Evolutionary conservation across 2,888 invertebrate species (phyloP).

Genomic region (Orthosia gracilis): DNA sequence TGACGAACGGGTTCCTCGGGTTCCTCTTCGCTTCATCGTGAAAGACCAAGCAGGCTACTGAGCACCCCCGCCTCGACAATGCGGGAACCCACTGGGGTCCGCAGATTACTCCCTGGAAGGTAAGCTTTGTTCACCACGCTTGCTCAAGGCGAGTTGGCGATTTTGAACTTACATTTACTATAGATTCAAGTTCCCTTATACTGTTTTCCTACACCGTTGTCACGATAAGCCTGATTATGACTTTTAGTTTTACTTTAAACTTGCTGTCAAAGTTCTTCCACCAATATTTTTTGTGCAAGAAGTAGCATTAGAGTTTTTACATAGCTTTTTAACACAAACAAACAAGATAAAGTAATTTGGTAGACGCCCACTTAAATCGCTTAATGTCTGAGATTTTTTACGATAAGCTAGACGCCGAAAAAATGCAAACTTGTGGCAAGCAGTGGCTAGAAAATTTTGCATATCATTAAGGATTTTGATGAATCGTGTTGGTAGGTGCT

Average conservation of each 20-base stretch:
- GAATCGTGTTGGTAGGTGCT: neutral
- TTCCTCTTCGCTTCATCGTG: too few relatives aligned
- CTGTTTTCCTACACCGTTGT: too few relatives aligned
- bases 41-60: too few relatives aligned
- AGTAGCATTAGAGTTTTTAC: conserved; percentile 15
- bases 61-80: too few relatives aligned
- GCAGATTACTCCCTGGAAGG: too few relatives aligned
- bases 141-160: too few relatives aligned
- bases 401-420: conserved; percentile 18
- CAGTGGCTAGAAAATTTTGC: conserved; percentile 5
- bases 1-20: too few relatives aligned
- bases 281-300: neutral
- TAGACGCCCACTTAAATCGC: conserved; percentile 29
- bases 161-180: too few relatives aligned
- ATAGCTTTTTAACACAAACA: neutral
- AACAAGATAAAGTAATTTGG: neutral
- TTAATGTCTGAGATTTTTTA: conserved; percentile 10
- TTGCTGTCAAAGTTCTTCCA: neutral
- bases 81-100: too few relatives aligned
- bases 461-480: conserved; percentile 1
- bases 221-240: neutral
- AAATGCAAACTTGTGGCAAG: neutral
- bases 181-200: too few relatives aligned
- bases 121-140: too few relatives aligned
- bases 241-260: conserved; percentile 9